phyloP scores from a whole-genome alignment of 2,888 invertebrate species.

The Aleiodes testaceus region DNA sequence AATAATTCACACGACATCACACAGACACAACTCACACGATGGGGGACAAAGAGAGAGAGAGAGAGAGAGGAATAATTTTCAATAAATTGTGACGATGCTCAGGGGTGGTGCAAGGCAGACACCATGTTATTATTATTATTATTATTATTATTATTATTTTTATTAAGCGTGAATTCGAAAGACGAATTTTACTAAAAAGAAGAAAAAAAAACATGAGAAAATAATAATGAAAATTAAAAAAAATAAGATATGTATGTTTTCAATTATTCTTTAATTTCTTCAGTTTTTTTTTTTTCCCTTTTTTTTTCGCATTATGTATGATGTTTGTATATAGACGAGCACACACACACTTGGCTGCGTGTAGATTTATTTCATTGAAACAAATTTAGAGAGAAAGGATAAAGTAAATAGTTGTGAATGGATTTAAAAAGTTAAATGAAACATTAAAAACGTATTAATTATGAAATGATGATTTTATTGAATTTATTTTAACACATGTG shows the following conservation, averaged over 20 bases:
- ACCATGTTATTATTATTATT: constrained; percentile 26
- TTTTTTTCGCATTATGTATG: constrained; percentile 18
- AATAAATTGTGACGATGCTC: constrained; percentile 19
- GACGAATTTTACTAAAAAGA: constrained; percentile 12
- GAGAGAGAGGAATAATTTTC: constrained; percentile 13
- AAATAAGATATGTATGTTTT: constrained; percentile 28
- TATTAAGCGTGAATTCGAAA: constrained; percentile 8
- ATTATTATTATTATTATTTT: constrained; percentile 15
- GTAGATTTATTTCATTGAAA: constrained; percentile 25
- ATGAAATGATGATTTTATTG: constrained; percentile 9
- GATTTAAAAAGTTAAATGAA: constrained; percentile 7
- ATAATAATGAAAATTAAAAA: not conserved
- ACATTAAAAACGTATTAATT: constrained; percentile 12
- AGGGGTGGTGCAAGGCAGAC: constrained; percentile 25
- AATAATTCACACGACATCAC: constrained; percentile 35
- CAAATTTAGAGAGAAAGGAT: constrained; percentile 2
- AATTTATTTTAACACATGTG: not conserved
- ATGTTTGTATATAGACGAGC: constrained; percentile 29
- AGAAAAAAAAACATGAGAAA: not conserved
- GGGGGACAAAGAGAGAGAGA: constrained; percentile 28
- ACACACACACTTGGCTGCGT: constrained; percentile 8
- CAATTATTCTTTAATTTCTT: not conserved
- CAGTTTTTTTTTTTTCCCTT: not conserved
- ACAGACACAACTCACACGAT: constrained; percentile 29
- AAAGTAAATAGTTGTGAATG: constrained; percentile 24